Evolutionary conservation across 2,888 invertebrate genomes (phyloP), one percentile per base, ranked within the genome.

Genomic region (Limnephilus rhombicus): DNA sequence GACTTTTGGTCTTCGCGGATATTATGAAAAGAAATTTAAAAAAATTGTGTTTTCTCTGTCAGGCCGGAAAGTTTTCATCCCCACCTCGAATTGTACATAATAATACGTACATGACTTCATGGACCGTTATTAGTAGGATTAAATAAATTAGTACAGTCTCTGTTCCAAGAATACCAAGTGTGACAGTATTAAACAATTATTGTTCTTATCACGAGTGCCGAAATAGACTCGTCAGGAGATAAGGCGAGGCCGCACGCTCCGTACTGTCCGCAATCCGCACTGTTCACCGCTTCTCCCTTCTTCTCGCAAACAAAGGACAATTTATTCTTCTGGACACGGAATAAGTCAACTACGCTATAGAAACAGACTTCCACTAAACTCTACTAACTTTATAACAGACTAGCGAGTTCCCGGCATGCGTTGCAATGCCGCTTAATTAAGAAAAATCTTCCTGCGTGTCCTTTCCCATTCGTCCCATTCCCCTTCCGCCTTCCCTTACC

Each of bases 181-280:
- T 34, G 31, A 31, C 37, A 83, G 34, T 83, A 83, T 34, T 83
- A 68, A 68, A 83, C 24, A 83, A 34, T 83, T 83, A 83, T 37
- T n/a, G n/a, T n/a, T 83, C 34, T 83, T 83, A 83, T 83, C 83
- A 31, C 18, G 18, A 83, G 83, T 83, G 83, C 83, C 83, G 83
- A 83, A 83, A 83, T 31, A 83, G 83, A 83, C 83, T 83, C 83
- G 83, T 31, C 31, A 31, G 83, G 34, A 83, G 83, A 83, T 83
- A 83, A 83, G 13, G 31, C 83, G 31, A 37, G 31, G 31, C 83
- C 18, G 34, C 53, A 18, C 18, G 15, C 7, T 68, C 53, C 18
- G 18, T 18, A 68, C 53, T 18, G 15, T 53, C 53, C 53, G 53
- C 37, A 31, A 3, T 37, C 37, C 37, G 37, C 15, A 49, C 41